These are phyloP conservation scores for Dendrolimus houi DNA, from an alignment of 2,888 invertebrate species.

Conservation along the genomic window DNA sequence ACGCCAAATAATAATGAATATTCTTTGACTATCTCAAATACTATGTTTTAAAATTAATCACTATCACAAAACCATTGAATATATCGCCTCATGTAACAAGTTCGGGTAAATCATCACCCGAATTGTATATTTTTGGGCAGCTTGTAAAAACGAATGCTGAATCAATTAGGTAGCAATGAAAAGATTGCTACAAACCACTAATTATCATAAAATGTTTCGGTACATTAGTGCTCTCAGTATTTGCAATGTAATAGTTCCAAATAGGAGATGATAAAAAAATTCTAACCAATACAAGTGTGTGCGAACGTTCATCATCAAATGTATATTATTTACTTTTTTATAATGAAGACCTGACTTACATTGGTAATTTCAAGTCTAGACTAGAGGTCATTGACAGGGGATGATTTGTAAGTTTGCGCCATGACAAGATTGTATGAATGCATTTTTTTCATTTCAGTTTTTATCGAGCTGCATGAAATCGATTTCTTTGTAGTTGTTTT, in stretches of 20 bases:
- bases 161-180: slow-evolving; percentile 42
- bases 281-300: slow-evolving; percentile 11
- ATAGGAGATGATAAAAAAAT: slow-evolving; percentile 43
- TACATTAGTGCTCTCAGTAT: slow-evolving; percentile 40
- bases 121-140: not conserved
- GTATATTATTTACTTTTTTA: slow-evolving; percentile 39
- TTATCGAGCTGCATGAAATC: slow-evolving; percentile 52
- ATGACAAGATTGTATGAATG: slow-evolving; percentile 40
- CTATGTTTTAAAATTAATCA: not conserved
- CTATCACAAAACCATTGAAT: not conserved
- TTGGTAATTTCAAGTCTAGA: slow-evolving; percentile 50
- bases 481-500: slow-evolving; percentile 65
- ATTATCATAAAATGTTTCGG: slow-evolving; percentile 39
- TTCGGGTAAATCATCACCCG: not conserved
- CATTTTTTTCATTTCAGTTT: slow-evolving; percentile 49
- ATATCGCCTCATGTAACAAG: not conserved
- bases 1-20: slow-evolving; percentile 24
- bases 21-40: not conserved
- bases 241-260: slow-evolving; percentile 48
- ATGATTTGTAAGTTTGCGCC: slow-evolving; percentile 60
- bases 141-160: slow-evolving; percentile 39
- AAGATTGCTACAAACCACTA: slow-evolving; percentile 39
- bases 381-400: slow-evolving; percentile 65
- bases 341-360: slow-evolving; percentile 30
- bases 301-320: slow-evolving; percentile 52